Evolutionary conservation across 2,797 vertebrate species (phyloP), one percentile per base, ranked within the genome.

Genomic region (Dromococcyx pavoninus): DNA sequence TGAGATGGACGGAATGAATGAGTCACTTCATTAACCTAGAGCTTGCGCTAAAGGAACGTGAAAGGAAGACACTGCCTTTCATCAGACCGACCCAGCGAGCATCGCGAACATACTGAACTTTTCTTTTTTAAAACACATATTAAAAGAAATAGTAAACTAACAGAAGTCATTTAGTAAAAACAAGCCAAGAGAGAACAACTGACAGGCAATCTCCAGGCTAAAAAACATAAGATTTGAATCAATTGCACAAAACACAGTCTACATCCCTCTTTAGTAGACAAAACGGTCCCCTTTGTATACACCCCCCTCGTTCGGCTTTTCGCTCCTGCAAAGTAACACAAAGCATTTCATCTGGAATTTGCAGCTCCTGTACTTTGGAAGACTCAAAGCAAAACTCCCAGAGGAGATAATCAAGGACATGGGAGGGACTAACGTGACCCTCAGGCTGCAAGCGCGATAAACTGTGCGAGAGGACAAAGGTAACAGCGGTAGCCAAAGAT

Each of bases 141-240:
- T 22, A 1, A 6, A 54, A 44, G n/a, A 12, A 53, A 24, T 4
- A 54, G 22, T 1, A 51, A 5, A 43, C 24, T 6, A n/a, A 27
- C 5, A 70, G 4, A 57, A 85, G 56, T 21, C 5, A 48, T 25
- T 51, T 4, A 60, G 5, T 32, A 30, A 72, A 53, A 76, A 7
- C 19, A 8, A 44, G 32, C 22, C 18, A n/a, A 53, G 9, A 64
- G 19, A 58, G n/a, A 50, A 75, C 14, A 64, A 76, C 6, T 19
- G 33, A 41, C 32, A 37, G 17, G 28, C 37, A 48, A n/a, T 5
- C 13, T 33, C 24, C 65, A 67, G 54, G 43, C 44, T 30, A 35
- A 77, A 82, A 73, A 5, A 7, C 0, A 0, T 2, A 6, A 33
- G 1, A 53, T 28, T 39, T 48, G 48, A 71, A 39, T 48, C 44